Base-by-base conservation (phyloP, 2,888 invertebrate species). In the Latrodectus hesperus region DNA sequence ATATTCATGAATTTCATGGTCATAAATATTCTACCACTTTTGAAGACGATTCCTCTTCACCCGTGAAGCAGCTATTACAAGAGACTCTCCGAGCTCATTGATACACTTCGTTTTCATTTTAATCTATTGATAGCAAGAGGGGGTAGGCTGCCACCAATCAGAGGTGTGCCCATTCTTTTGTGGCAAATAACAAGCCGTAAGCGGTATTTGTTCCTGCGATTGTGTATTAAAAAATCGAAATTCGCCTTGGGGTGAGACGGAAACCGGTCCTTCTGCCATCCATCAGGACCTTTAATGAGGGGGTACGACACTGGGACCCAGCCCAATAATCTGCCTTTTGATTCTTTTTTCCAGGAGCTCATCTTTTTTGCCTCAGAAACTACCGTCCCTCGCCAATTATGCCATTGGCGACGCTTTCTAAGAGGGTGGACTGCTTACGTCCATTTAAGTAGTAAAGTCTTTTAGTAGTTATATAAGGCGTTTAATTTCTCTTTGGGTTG, bases 221-320 rank as follows among this genome's bases (percentile, higher is more conserved):
- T 81, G 81, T 81, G 81, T 67, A 53, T 73, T 52, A 74, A 81
- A 64, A 73, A 81, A 74, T 6, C 14, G 65, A 51, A 51, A 26
- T 22, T 9, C 17, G 64, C 76, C 64, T 60, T 49, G 16, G 80
- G 80, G 60, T 38, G 22, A 11, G 38, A 10, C 52, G 10, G 68
- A 74, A 87, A 88, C 82, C 88, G 77, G 88, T 82, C 72, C 83
- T 60, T 71, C 38, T 67, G 55, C 74, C 83, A 88, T 88, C 83
- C 78, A 83, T 88, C 88, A 88, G 87, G 64, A 17, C 72, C 67
- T 70, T 22, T 88, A 88, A 88, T 88, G 74, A 88, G 83, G 68
- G 88, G 88, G 83, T 88, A 88, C 78, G 88, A 82, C 88, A 88
- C 88, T 64, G 60, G 52, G 77, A 64, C 88, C 60, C 68, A 16